Percentiles rank a stretch among this genome's conserved stretches.
Evolutionary conservation across 2,113 vertebrate species (phyloP).

Genomic region (Chitala chitala): DNA sequence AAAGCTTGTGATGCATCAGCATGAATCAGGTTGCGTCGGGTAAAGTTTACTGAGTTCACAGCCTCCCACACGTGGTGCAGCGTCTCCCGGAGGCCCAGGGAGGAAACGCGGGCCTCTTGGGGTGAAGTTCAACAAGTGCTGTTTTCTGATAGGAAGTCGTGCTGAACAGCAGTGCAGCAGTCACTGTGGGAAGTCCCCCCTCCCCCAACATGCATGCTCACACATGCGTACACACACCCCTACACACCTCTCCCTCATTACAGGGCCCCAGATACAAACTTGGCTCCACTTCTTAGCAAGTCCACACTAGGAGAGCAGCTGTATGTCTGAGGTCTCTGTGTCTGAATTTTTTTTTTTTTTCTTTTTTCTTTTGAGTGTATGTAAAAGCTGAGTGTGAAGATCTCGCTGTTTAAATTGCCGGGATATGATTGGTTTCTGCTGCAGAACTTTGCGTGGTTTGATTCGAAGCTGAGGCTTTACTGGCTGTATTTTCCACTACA

Average conservation of each 20-base stretch:
- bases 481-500: too few species aligned
- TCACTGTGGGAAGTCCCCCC: not conserved
- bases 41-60: conserved; percentile 10
- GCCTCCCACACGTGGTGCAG: not conserved
- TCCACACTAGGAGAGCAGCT: not conserved
- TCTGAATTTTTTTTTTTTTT: not conserved
- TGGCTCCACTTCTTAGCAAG: not conserved
- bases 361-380: too few species aligned
- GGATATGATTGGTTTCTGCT: not conserved
- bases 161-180: not conserved
- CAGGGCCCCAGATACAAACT: not conserved
- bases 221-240: not conserved
- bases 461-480: not conserved
- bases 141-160: not conserved
- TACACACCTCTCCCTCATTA: not conserved
- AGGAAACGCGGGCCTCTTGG: not conserved
- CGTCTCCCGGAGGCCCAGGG: not conserved
- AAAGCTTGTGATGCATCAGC: too few species aligned
- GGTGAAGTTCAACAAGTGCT: not conserved
- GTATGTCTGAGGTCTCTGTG: not conserved
- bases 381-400: too few species aligned
- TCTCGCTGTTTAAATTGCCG: not conserved
- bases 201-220: not conserved
- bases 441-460: not conserved
- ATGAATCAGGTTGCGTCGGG: not conserved